phyloP scores from a whole-genome alignment of 1,140 invertebrate genomes.

The Cyrtorhinus lividipennis region DNA sequence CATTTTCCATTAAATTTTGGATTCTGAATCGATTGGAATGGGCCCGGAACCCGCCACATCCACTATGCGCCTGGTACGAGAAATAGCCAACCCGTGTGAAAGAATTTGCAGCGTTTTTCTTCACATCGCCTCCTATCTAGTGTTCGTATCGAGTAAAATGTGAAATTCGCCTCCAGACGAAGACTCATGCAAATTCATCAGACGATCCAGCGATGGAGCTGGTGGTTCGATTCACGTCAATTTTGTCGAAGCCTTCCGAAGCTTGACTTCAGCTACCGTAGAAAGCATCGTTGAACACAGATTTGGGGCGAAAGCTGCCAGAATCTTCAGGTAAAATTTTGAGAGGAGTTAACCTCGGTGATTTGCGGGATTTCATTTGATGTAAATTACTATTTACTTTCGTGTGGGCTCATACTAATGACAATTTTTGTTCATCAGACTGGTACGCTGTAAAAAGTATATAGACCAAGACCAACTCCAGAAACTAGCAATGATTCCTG shows the following conservation, averaged over 20 bases:
- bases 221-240: slow-evolving; percentile 63
- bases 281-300: slow-evolving; percentile 65
- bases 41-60: too few species aligned
- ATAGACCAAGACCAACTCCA: slow-evolving; percentile 81
- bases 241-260: slow-evolving; percentile 42
- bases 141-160: too few species aligned
- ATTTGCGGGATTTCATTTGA: too few species aligned
- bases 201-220: slow-evolving; percentile 54
- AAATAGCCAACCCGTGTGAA: too few species aligned
- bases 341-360: background rate
- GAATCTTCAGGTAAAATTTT: slow-evolving; percentile 53
- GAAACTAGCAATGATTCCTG: slow-evolving; percentile 71
- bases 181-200: slow-evolving; percentile 56
- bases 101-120: too few species aligned
- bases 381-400: background rate
- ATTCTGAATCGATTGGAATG: too few species aligned
- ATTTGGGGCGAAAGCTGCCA: slow-evolving; percentile 68
- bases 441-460: slow-evolving; percentile 59
- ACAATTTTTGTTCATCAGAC: slow-evolving; percentile 34
- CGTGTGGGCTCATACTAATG: background rate
- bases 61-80: too few species aligned
- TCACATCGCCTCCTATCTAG: too few species aligned
- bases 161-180: slow-evolving; percentile 46
- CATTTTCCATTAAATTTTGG: too few species aligned
- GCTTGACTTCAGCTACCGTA: slow-evolving; percentile 50